Conservation (phyloP, 37 sponge, comb jelly and placozoan species). For the Chondrosia reniformis region DNA sequence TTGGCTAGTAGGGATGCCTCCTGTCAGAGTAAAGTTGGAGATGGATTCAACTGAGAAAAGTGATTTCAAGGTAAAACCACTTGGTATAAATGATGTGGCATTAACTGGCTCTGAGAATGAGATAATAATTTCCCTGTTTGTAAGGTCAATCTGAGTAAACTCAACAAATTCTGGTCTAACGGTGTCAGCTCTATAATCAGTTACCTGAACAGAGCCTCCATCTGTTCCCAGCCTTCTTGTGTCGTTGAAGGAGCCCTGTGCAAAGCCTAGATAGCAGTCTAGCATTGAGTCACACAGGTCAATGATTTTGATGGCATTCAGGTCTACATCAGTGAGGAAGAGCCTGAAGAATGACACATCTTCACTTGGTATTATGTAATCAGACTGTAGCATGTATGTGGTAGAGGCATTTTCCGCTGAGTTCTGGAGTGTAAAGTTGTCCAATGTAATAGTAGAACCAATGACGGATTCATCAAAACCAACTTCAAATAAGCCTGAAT, state of each 20-base stretch:
- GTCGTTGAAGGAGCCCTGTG: slow-evolving; percentile 56
- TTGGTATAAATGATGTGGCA: slow-evolving; percentile 70
- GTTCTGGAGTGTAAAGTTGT: slow-evolving; percentile 44
- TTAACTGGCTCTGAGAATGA: slow-evolving; percentile 80
- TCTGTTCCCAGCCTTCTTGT: slow-evolving; percentile 33
- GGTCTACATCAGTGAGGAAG: slow-evolving; percentile 40
- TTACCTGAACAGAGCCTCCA: slow-evolving; percentile 31
- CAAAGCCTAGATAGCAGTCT: slow-evolving; percentile 62
- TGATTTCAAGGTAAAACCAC: slow-evolving; percentile 42
- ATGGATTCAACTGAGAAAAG: slow-evolving; percentile 73
- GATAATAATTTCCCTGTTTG: slow-evolving; percentile 46
- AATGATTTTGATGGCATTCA: slow-evolving; percentile 63
- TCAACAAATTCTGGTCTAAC: slow-evolving; percentile 43
- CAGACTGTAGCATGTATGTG: slow-evolving; percentile 42
- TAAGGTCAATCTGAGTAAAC: slow-evolving; percentile 51
- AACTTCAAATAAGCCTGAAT: slow-evolving; percentile 56
- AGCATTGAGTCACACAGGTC: slow-evolving; percentile 43
- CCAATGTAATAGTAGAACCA: slow-evolving; percentile 43
- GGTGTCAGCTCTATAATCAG: slow-evolving; percentile 30
- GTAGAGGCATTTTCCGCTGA: slow-evolving; percentile 11
- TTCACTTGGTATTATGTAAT: slow-evolving; percentile 27
- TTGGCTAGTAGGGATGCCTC: slow-evolving; percentile 28
- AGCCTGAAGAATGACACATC: slow-evolving; percentile 37
- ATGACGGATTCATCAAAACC: slow-evolving; percentile 69
- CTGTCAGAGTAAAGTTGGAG: slow-evolving; percentile 56